Conservation (phyloP, 2,113 vertebrate species). For the Paramisgurnus dabryanus region DNA sequence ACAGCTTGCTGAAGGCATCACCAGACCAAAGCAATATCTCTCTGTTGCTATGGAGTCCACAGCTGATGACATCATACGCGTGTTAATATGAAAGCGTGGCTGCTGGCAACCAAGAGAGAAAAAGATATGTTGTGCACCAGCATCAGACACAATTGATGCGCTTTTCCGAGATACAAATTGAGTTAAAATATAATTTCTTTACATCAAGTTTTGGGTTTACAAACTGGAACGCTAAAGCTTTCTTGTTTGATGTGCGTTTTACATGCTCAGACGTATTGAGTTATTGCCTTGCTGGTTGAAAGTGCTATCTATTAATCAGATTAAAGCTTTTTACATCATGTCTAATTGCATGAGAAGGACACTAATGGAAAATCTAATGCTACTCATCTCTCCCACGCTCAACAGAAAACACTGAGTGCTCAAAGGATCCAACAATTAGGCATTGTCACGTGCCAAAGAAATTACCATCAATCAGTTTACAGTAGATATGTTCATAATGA, state of each 20-base stretch:
- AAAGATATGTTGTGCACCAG: neutral
- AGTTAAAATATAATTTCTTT: neutral
- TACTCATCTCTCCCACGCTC: constrained; percentile 20
- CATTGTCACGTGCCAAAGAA: neutral
- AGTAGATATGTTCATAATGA: neutral
- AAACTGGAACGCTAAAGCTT: too few relatives aligned
- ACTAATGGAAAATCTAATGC: constrained; percentile 42
- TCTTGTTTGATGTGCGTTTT: neutral
- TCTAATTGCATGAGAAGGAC: constrained; percentile 35
- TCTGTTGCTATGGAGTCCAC: constrained; percentile 74
- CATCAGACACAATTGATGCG: neutral
- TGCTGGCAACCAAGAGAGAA: constrained; percentile 45
- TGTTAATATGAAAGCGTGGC: constrained; percentile 56
- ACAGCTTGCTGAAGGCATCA: constrained; percentile 50
- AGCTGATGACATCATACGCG: constrained; percentile 70
- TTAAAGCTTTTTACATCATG: constrained; percentile 31
- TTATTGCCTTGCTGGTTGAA: constrained; percentile 14
- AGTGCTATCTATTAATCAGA: constrained; percentile 38
- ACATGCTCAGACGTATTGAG: neutral
- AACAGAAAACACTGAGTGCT: neutral
- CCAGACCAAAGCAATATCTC: constrained; percentile 60
- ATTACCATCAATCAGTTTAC: neutral
- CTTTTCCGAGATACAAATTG: neutral
- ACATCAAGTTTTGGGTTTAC: neutral
- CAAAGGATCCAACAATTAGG: neutral